Conservation (phyloP, 2,888 invertebrate species). For the Rhopalosiphum nymphaeae region DNA sequence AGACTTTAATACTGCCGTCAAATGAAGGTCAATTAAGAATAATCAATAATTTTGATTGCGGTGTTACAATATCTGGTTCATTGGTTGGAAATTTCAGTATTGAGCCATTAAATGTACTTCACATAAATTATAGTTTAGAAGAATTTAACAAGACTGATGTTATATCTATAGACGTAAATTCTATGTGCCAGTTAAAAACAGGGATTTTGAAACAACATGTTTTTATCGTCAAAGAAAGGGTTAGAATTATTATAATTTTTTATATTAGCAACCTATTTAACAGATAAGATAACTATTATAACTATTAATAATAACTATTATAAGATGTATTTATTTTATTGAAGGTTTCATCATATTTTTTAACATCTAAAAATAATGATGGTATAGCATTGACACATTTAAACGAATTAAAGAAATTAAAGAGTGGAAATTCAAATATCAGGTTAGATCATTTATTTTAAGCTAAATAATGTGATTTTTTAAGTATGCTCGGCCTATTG, state of each 20-base stretch:
- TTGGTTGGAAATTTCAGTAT: neutral
- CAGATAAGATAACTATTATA: too few relatives aligned
- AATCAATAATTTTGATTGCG: slow-evolving; percentile 67
- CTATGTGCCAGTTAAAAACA: neutral
- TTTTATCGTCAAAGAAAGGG: neutral
- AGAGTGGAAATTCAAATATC: slow-evolving; percentile 16
- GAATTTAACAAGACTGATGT: neutral
- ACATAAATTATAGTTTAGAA: neutral
- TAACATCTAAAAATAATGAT: neutral
- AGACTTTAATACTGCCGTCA: neutral
- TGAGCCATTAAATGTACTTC: neutral
- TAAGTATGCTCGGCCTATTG: too few relatives aligned
- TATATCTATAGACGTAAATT: neutral
- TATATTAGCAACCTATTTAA: neutral
- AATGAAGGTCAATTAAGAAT: slow-evolving; percentile 68
- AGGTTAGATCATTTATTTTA: slow-evolving; percentile 1
- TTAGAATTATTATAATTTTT: neutral
- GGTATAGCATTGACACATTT: neutral
- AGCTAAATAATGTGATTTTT: neutral
- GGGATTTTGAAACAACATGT: neutral
- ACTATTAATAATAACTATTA: too few relatives aligned
- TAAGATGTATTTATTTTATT: neutral
- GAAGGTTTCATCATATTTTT: neutral
- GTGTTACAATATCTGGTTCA: slow-evolving; percentile 23
- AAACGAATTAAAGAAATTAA: neutral